Evolutionary conservation across 2,113 vertebrate genomes (phyloP).

Genomic region (Colinus virginianus): DNA sequence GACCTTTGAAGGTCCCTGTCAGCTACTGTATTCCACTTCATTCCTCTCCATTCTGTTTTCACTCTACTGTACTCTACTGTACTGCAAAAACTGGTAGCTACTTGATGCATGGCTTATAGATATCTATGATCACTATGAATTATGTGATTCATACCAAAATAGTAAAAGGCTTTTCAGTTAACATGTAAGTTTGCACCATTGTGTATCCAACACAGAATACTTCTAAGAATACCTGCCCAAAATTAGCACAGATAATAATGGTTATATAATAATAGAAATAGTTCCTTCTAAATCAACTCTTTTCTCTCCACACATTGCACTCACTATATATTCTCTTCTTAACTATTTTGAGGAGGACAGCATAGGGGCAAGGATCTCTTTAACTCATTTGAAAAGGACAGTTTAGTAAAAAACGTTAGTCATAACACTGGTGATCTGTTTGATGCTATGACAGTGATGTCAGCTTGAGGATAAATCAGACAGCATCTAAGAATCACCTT

Average conservation of each 20-base stretch:
- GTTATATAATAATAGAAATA: not conserved
- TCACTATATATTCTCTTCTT: not conserved
- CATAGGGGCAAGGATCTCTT: not conserved
- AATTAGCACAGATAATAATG: not conserved
- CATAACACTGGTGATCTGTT: not conserved
- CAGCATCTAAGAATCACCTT: not conserved
- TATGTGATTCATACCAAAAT: not conserved
- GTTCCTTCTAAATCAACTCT: not conserved
- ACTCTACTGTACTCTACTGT: no score
- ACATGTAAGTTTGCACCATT: not conserved
- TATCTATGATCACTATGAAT: not conserved
- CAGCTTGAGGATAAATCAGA: no score
- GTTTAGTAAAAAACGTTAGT: no score
- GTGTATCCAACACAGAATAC: not conserved
- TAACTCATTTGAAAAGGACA: not conserved
- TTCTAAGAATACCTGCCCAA: not conserved
- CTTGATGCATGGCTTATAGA: not conserved
- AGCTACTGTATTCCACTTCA: not conserved
- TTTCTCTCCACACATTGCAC: not conserved
- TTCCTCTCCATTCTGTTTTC: no score
- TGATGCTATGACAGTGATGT: not conserved
- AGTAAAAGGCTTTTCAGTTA: not conserved
- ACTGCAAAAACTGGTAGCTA: not conserved
- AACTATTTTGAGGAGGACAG: not conserved
- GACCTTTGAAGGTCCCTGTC: not conserved